phyloP scores from a whole-genome alignment of 2,888 invertebrate species.

The Phasia obesa region DNA sequence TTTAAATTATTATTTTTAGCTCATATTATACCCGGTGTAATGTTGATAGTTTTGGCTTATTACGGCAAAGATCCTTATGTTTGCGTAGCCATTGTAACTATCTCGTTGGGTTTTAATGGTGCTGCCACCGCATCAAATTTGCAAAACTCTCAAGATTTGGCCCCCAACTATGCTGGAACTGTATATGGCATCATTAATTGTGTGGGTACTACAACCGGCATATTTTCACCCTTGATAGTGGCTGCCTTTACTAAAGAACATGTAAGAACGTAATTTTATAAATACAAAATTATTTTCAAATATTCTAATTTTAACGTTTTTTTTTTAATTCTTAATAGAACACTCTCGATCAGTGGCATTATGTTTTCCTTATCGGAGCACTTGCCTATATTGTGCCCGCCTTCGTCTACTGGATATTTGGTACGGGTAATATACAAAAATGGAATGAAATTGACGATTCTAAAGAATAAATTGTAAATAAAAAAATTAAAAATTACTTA shows the following conservation, averaged over 20 bases:
- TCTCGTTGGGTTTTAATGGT: conserved; percentile 87
- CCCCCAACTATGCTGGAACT: conserved; percentile 89
- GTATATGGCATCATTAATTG: conserved; percentile 89
- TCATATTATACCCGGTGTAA: conserved; percentile 85
- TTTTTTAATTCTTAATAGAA: conserved; percentile 84
- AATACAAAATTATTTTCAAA: neutral
- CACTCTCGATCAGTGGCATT: conserved; percentile 89
- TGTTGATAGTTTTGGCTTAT: conserved; percentile 84
- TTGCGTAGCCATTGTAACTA: conserved; percentile 86
- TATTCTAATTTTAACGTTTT: neutral
- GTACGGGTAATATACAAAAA: conserved; percentile 87
- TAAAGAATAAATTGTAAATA: conserved; percentile 77
- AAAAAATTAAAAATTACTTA: conserved; percentile 73
- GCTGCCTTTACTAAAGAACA: conserved; percentile 82
- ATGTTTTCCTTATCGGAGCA: conserved; percentile 89
- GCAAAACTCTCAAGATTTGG: conserved; percentile 87
- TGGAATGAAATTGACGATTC: conserved; percentile 85
- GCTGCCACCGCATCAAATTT: conserved; percentile 86
- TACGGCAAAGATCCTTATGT: conserved; percentile 86
- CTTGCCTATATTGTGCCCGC: conserved; percentile 87
- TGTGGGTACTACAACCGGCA: conserved; percentile 87
- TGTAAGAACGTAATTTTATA: conserved; percentile 67
- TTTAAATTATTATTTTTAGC: no score
- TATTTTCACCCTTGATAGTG: conserved; percentile 88
- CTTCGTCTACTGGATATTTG: conserved; percentile 87